Evolutionary conservation across 1,140 invertebrate species (phyloP).

Genomic region (Solenopsis invicta): DNA sequence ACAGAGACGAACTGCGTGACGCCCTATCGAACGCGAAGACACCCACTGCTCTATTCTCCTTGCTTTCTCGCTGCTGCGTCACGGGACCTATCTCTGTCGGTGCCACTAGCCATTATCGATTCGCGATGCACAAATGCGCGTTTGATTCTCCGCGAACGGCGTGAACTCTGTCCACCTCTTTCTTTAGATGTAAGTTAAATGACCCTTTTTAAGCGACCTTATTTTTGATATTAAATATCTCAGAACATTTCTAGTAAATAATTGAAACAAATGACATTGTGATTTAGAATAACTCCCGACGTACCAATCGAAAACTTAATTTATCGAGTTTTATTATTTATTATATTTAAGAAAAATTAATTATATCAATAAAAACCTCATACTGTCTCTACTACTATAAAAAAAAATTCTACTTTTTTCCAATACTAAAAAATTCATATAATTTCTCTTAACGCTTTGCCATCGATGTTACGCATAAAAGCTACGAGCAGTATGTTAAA

Average conservation of each 20-base stretch:
- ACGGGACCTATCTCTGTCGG: slow-evolving; percentile 38
- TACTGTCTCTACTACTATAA: too few relatives aligned
- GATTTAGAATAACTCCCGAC: too few relatives aligned
- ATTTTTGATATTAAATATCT: background rate
- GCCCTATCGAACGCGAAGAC: slow-evolving; percentile 49
- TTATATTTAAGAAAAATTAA: too few relatives aligned
- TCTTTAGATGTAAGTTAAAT: background rate
- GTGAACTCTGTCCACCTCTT: slow-evolving; percentile 3
- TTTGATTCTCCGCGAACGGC: slow-evolving; percentile 32
- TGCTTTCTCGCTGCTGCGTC: slow-evolving; percentile 44
- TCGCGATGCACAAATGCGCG: slow-evolving; percentile 40
- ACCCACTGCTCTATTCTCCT: slow-evolving; percentile 54
- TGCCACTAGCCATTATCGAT: slow-evolving; percentile 47
- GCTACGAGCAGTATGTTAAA: background rate
- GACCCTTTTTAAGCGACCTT: background rate
- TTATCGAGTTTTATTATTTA: too few relatives aligned
- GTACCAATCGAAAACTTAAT: too few relatives aligned
- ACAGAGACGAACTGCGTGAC: slow-evolving; percentile 59
- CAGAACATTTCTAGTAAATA: background rate
- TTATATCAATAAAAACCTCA: too few relatives aligned
- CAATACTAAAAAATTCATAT: background rate
- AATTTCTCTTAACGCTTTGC: background rate
- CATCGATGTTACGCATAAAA: background rate
- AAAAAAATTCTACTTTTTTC: too few relatives aligned
- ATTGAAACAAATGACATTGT: background rate